Evolutionary conservation across 2,113 vertebrate genomes (phyloP).

Genomic region (Scytalopus superciliaris): DNA sequence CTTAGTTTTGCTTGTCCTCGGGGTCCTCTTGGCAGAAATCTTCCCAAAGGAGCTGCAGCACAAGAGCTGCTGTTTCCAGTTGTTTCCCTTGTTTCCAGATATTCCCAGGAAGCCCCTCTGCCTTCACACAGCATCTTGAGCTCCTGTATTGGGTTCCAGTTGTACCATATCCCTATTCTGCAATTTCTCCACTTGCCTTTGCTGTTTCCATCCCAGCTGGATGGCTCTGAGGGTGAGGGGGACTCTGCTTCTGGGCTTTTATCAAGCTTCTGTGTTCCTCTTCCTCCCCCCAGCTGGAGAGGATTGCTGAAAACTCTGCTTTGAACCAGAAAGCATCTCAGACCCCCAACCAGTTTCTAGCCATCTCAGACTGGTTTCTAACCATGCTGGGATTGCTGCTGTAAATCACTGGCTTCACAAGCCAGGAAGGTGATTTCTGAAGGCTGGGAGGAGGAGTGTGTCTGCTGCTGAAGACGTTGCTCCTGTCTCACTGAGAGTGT

Average conservation of each 20-base stretch:
- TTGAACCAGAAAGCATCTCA: neutral
- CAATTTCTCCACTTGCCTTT: neutral
- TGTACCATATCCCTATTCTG: neutral
- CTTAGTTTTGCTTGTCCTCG: neutral
- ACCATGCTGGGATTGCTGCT: neutral
- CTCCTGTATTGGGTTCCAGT: accelerated
- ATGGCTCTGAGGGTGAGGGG: neutral
- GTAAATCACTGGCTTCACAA: neutral
- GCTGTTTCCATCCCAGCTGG: neutral
- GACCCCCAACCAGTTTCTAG: neutral
- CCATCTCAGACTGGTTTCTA: neutral
- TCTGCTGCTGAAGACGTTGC: neutral
- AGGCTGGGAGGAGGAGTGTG: accelerated
- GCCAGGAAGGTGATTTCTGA: neutral
- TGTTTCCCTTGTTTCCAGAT: neutral
- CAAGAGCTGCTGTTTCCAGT: neutral
- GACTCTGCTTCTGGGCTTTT: neutral
- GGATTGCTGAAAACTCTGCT: neutral
- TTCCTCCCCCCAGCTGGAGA: accelerated
- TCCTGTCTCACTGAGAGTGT: neutral
- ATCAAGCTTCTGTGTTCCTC: neutral
- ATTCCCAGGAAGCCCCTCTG: neutral
- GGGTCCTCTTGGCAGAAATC: neutral
- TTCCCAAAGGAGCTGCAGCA: neutral
- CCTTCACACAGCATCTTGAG: too few species aligned